Evolutionary conservation across 2,113 vertebrate species (phyloP), one percentile per base, ranked within the genome.

Genomic region (Platysternon megacephalum): DNA sequence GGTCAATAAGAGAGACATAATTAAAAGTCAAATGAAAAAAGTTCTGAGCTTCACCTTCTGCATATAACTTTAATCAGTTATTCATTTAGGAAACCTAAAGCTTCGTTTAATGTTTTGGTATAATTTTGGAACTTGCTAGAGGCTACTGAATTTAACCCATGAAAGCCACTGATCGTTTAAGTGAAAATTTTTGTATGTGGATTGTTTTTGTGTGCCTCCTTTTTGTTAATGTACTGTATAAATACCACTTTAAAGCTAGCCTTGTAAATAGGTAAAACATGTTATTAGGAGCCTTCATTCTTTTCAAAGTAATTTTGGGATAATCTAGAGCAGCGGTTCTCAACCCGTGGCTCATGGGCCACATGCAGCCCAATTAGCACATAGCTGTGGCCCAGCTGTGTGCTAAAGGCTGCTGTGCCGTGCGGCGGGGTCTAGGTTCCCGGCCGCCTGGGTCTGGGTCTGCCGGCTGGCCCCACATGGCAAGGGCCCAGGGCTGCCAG

Each of bases 1-100:
- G 79, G 49, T 79, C 84, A 88, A 84, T 19, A 88, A 87, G 80
- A 89, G 89, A 91, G 22, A 82, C 95, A 84, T 11, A 81, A 90
- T 79, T 74, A 82, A 72, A 86, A 49, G 88, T 35, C 65, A 78
- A 95, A 91, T 52, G n/a, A 72, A 65, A 24, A 58, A 93, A 3
- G 11, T 94, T 87, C 74, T 93, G 68, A 79, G 72, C 88, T 89
- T 91, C 19, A 91, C 22, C 88, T 42, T 53, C 82, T 65, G 76
- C 46, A 85, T 48, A 53, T 65, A 65, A 85, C 42, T 87, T 85
- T 82, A 52, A 65, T 85, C 72, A 35, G 58, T 65, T 95, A 56
- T 5, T 88, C 61, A 56, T 22, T 79, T 55, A 86, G 11, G 55
- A 93, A 90, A 83, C 8, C 35, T 5, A 85, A 91, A 92, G 78